Conservation (phyloP, 2,113 vertebrate species). For the Tragulus kanchil region DNA sequence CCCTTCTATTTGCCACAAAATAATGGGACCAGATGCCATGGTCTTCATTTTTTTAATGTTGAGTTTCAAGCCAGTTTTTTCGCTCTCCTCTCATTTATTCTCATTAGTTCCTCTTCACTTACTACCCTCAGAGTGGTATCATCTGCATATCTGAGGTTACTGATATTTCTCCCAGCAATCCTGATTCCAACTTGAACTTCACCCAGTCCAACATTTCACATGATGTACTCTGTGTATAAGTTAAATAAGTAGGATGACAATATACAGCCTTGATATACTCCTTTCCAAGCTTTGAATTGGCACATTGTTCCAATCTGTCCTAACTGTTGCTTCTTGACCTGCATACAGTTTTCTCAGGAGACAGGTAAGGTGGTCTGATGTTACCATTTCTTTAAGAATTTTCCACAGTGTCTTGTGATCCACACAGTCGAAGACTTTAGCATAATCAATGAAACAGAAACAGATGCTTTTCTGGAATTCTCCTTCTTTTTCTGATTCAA, state of each 20-base stretch:
- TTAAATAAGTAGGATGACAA: background rate
- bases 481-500: background rate
- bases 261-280: background rate
- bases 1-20: background rate
- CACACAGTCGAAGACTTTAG: background rate
- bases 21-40: background rate
- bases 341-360: background rate
- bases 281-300: background rate
- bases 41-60: background rate
- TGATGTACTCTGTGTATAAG: background rate
- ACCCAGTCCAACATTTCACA: background rate
- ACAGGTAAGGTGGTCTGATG: background rate
- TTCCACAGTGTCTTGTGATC: background rate
- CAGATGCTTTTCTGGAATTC: background rate
- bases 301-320: background rate
- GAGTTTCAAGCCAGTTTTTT: background rate
- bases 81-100: background rate
- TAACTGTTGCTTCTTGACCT: background rate
- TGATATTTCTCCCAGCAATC: background rate
- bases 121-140: background rate
- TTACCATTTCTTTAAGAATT: background rate
- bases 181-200: background rate
- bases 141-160: background rate
- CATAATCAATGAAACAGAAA: background rate
- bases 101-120: background rate